Base-by-base conservation (phyloP, 2,888 invertebrate genomes). In the Diabrotica balteata region DNA sequence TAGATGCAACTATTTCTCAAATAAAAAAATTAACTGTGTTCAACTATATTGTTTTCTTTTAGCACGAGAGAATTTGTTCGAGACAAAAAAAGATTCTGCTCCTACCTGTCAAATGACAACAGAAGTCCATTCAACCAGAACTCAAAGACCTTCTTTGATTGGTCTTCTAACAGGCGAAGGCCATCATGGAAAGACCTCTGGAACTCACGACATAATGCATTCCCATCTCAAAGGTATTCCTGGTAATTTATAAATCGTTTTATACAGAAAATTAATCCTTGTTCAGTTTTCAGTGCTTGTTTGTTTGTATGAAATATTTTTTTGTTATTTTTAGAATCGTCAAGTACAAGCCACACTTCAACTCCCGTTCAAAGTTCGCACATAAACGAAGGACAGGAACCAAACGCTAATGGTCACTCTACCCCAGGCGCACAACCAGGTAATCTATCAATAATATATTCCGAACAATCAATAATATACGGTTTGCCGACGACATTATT, bases 71-170 rank as follows among this genome's bases (percentile, higher is more conserved):
- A 70, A 74, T 4, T 71, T 70, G 7, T 78, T 79, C 49, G 85
- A 84, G 60, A 79, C 82, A 4, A 84, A 81, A 66, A 86, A 85
- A 72, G 82, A 85, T 62, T 81, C 84, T 8, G 78, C 82, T 17
- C 84, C 84, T 6, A 82, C 84, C 7, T 84, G 85, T 46, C 87
- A 87, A 68, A 84, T 85, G 72, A 87, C 87, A 46, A 87, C 85
- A 52, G 84, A 84, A 74, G 76, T 77, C 70, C 73, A 76, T 17
- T 71, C 73, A 8, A 83, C 84, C 53, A 81, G 83, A 55, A 72
- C 73, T 51, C 91, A 90, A 73, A 84, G 91, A 59, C 90, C 91
- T 32, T 91, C 91, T 0, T 79, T 91, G 54, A 91, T 91, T 69
- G 91, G 91, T 66, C 86, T 91, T 65, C 85, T 91, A 51, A 90